A percentile compares a stretch with the other conserved stretches of the same genome.
Conservation (phyloP, 2,113 vertebrate genomes). For the Vidua chalybeata region DNA sequence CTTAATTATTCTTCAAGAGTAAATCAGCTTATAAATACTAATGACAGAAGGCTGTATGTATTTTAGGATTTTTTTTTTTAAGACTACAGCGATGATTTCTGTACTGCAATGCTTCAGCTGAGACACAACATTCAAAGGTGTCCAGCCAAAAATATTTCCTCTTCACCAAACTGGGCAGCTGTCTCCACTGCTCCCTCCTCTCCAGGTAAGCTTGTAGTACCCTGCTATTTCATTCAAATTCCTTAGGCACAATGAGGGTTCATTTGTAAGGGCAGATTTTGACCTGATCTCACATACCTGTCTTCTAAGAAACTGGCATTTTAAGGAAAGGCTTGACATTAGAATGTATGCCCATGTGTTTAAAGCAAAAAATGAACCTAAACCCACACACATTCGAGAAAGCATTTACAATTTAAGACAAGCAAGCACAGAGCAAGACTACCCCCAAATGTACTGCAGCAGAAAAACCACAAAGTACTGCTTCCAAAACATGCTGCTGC, state of each 20-base stretch:
- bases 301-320: background rate
- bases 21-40: background rate
- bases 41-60: background rate
- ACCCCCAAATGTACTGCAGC: conserved; percentile 31
- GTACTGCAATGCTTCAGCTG: background rate
- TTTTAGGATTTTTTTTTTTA: background rate
- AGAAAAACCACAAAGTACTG: background rate
- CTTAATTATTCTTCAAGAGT: background rate
- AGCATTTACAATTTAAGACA: background rate
- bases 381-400: background rate
- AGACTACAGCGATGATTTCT: background rate
- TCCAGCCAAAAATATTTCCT: background rate
- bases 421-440: conserved; percentile 41
- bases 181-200: background rate
- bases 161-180: background rate
- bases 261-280: background rate
- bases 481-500: background rate
- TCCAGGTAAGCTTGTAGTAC: background rate
- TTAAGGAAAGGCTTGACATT: background rate
- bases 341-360: background rate
- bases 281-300: background rate
- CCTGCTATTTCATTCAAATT: background rate
- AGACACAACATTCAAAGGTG: background rate
- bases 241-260: background rate
- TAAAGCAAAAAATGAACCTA: background rate